phyloP scores from a whole-genome alignment of 2,797 vertebrate genomes.

The Falco biarmicus region DNA sequence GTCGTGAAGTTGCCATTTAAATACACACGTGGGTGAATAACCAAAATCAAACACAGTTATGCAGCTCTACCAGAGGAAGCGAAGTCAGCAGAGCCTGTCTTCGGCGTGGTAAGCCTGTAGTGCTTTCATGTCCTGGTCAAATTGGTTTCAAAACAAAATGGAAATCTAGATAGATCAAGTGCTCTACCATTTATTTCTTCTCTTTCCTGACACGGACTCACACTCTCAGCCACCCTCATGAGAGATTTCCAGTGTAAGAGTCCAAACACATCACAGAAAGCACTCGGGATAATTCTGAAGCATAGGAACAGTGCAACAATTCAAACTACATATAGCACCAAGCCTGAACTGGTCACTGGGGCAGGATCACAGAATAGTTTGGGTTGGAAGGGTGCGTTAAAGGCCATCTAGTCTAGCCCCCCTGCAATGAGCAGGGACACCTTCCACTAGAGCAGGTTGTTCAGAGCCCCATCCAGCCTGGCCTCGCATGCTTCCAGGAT shows the following conservation, averaged over 20 bases:
- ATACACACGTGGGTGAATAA: neutral
- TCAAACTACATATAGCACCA: fast-evolving
- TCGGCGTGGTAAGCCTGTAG: fast-evolving
- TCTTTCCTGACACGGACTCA: fast-evolving
- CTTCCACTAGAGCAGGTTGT: fast-evolving
- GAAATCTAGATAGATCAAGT: neutral
- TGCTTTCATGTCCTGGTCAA: neutral
- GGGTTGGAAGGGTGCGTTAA: neutral
- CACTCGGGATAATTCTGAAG: fast-evolving
- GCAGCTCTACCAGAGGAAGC: neutral
- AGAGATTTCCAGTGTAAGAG: neutral
- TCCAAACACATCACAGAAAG: neutral
- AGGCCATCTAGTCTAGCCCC: fast-evolving
- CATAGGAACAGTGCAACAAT: neutral
- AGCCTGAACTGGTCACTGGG: neutral
- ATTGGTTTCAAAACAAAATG: neutral
- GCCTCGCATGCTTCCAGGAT: neutral
- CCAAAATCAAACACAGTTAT: neutral
- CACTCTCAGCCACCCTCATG: fast-evolving
- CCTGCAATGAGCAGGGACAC: neutral
- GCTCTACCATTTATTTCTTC: neutral
- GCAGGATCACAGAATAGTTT: neutral
- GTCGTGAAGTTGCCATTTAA: neutral
- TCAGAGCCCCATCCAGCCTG: neutral
- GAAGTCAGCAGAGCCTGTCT: neutral